phyloP scores from a whole-genome alignment of 1,140 invertebrate species.

The Belonocnema kinseyi region DNA sequence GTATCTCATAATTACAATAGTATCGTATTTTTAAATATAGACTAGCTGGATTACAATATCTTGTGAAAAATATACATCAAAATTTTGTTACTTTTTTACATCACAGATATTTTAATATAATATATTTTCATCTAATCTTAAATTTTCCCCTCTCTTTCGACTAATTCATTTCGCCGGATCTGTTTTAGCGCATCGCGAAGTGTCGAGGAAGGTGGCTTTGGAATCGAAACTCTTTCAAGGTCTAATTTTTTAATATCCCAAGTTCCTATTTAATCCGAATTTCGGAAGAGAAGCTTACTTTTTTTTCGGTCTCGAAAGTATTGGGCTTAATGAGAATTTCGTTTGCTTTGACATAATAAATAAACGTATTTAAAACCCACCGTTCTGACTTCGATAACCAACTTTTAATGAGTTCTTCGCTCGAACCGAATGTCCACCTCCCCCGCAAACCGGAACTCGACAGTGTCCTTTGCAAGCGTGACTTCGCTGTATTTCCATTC shows the following conservation, averaged over 20 bases:
- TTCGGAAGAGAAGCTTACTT: background rate
- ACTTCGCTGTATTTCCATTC: conserved; percentile 12
- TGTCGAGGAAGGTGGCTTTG: conserved; percentile 51
- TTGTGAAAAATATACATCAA: conserved; percentile 77
- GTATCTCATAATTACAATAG: conserved; percentile 68
- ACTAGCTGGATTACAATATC: conserved; percentile 75
- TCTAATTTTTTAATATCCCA: background rate
- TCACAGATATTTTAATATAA: conserved; percentile 77
- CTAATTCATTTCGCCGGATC: conserved; percentile 55
- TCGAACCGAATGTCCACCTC: conserved; percentile 33
- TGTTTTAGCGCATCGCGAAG: conserved; percentile 47
- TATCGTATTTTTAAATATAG: conserved; percentile 72
- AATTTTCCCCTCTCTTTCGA: conserved; percentile 70
- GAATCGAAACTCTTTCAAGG: conserved; percentile 29
- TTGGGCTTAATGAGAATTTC: background rate
- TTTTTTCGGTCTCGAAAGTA: background rate
- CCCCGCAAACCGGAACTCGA: conserved; percentile 39
- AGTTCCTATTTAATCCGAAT: background rate
- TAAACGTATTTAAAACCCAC: conserved; percentile 11
- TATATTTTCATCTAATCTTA: conserved; percentile 74
- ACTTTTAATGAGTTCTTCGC: conserved; percentile 21
- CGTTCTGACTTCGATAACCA: background rate
- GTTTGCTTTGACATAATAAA: conserved; percentile 4
- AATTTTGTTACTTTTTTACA: conserved; percentile 77
- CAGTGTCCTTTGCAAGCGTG: conserved; percentile 23